Conservation (phyloP, 2,888 invertebrate species). For the Xanthia togata region DNA sequence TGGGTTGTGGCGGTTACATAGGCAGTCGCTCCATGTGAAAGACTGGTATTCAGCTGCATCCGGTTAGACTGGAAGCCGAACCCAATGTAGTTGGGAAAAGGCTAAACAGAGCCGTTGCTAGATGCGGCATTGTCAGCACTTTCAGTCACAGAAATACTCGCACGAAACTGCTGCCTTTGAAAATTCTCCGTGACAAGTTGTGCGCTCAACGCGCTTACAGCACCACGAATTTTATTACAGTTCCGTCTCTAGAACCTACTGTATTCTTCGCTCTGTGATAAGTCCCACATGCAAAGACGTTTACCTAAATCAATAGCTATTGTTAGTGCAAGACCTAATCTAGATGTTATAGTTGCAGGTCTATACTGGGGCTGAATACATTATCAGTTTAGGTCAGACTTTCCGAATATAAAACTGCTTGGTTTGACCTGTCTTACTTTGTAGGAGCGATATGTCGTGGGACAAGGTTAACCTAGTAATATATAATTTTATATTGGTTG, state of each 20-base stretch:
- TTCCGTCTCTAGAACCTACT: too few species aligned
- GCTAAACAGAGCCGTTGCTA: not conserved
- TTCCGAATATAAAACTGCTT: not conserved
- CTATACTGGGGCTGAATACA: constrained; percentile 3
- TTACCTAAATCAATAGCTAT: not conserved
- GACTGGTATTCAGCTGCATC: too few species aligned
- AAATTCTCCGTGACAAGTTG: too few species aligned
- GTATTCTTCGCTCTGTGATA: not conserved
- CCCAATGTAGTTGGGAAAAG: too few species aligned
- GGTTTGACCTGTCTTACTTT: not conserved
- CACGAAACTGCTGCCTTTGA: not conserved
- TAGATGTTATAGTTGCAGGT: not conserved
- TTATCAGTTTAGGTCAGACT: not conserved
- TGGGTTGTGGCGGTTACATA: too few species aligned
- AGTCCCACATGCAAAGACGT: not conserved
- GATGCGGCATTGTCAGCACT: not conserved
- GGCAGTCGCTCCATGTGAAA: too few species aligned
- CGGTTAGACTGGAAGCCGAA: too few species aligned
- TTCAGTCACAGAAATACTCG: too few species aligned
- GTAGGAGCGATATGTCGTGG: not conserved
- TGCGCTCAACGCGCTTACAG: not conserved
- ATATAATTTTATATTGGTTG: not conserved
- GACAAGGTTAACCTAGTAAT: not conserved
- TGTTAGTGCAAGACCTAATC: constrained; percentile 1
- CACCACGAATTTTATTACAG: not conserved